Percentiles rank a stretch among this genome's conserved stretches.
Conservation (phyloP, 2,888 invertebrate genomes). For the Calliphora vomitoria region DNA sequence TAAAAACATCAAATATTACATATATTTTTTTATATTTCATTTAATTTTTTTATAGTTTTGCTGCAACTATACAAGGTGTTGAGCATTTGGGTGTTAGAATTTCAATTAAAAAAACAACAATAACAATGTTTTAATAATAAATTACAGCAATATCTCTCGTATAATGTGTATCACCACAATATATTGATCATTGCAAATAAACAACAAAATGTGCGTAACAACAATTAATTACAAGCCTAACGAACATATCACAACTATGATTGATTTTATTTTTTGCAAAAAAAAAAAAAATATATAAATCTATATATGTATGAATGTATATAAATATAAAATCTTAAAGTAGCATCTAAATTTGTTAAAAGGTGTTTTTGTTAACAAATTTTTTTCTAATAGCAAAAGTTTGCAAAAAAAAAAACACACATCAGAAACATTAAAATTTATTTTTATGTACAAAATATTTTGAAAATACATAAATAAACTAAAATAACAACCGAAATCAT, state of each 20-base stretch:
- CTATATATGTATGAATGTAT: neutral
- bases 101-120: constrained; percentile 63
- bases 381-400: constrained; percentile 58
- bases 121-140: constrained; percentile 52
- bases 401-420: constrained; percentile 2
- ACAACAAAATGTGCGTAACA: constrained; percentile 68
- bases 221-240: constrained; percentile 74
- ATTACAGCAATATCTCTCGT: constrained; percentile 43
- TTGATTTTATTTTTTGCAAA: constrained; percentile 60
- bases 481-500: constrained; percentile 50
- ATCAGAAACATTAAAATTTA: constrained; percentile 16
- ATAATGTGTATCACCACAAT: constrained; percentile 33
- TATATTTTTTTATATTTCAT: constrained; percentile 40
- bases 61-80: constrained; percentile 72
- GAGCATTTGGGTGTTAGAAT: constrained; percentile 73
- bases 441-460: constrained; percentile 41
- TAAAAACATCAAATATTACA: constrained; percentile 72
- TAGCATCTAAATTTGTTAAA: constrained; percentile 73
- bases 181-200: constrained; percentile 42
- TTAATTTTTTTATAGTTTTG: constrained; percentile 7
- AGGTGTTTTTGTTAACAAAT: constrained; percentile 74
- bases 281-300: constrained; percentile 28
- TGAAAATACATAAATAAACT: neutral
- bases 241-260: constrained; percentile 69
- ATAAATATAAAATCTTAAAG: constrained; percentile 45